Conservation (phyloP, 2,113 vertebrate species). For the Dendropsophus ebraccatus region DNA sequence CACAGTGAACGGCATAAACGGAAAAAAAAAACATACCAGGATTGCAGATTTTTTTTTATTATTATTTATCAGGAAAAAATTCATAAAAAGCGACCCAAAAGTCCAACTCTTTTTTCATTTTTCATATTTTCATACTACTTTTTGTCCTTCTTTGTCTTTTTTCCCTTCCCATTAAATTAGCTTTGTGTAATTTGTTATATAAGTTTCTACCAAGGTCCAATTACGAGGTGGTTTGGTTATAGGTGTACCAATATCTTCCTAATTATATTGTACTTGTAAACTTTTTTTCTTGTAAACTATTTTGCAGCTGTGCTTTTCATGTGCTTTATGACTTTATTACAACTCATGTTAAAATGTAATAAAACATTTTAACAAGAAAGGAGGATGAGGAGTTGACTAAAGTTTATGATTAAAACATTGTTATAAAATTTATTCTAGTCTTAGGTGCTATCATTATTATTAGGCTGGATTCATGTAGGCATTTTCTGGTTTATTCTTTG, state of each 20-base stretch:
- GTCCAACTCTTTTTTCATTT: too few relatives aligned
- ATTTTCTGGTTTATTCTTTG: too few relatives aligned
- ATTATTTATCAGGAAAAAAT: too few relatives aligned
- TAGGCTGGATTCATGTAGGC: neutral
- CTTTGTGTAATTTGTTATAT: neutral
- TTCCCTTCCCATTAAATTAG: neutral
- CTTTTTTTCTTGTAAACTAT: neutral
- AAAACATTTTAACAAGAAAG: neutral
- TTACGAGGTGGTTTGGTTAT: neutral
- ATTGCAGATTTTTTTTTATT: too few relatives aligned
- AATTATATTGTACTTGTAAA: slow-evolving; percentile 6
- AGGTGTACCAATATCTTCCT: neutral
- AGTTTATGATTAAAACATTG: neutral
- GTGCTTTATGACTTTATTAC: slow-evolving; percentile 1
- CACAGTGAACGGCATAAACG: too few relatives aligned
- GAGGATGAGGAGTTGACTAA: neutral
- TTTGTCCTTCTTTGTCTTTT: too few relatives aligned
- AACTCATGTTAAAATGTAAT: neutral
- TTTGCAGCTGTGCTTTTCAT: neutral
- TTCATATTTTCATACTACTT: neutral
- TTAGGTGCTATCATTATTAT: neutral
- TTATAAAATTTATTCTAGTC: neutral
- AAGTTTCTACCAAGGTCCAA: neutral
- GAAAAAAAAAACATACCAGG: too few relatives aligned
- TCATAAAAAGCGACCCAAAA: too few relatives aligned